Evolutionary conservation across 1,140 invertebrate genomes (phyloP).

Genomic region (Epicauta chinensis): DNA sequence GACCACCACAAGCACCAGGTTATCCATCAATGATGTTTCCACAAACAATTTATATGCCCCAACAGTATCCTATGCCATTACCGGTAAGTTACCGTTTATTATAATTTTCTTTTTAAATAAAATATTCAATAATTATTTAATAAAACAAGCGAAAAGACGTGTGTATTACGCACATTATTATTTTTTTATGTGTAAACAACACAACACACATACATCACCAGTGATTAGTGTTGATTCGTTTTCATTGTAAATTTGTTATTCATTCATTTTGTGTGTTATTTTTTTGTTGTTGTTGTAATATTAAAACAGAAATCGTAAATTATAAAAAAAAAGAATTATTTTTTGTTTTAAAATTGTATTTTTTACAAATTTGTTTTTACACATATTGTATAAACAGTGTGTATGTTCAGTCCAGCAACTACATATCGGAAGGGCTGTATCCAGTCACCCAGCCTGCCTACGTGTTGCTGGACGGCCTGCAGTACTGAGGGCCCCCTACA

Average conservation of each 20-base stretch:
- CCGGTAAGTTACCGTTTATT: conserved; percentile 34
- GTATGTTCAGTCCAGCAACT: conserved; percentile 40
- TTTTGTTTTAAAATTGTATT: too few species aligned
- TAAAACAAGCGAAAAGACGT: too few species aligned
- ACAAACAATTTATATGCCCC: conserved; percentile 40
- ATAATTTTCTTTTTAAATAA: background rate
- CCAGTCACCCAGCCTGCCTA: conserved; percentile 40
- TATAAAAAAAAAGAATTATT: too few species aligned
- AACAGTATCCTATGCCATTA: conserved; percentile 40
- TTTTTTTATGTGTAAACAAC: too few species aligned
- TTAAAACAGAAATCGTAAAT: too few species aligned
- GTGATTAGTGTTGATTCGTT: too few species aligned
- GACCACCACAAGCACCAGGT: conserved; percentile 36
- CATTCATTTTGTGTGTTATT: too few species aligned
- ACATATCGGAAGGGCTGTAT: conserved; percentile 42
- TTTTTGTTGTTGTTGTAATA: too few species aligned
- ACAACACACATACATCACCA: too few species aligned
- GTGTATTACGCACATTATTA: too few species aligned
- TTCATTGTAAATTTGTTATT: too few species aligned
- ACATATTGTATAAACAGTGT: conserved; percentile 15
- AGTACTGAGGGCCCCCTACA: conserved; percentile 40
- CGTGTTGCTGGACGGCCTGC: conserved; percentile 43
- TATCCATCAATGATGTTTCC: conserved; percentile 40
- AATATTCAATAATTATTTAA: too few species aligned
- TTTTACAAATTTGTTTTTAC: conserved; percentile 9